phyloP scores from a whole-genome alignment of 2,797 vertebrate genomes.

The Remorina albescens region DNA sequence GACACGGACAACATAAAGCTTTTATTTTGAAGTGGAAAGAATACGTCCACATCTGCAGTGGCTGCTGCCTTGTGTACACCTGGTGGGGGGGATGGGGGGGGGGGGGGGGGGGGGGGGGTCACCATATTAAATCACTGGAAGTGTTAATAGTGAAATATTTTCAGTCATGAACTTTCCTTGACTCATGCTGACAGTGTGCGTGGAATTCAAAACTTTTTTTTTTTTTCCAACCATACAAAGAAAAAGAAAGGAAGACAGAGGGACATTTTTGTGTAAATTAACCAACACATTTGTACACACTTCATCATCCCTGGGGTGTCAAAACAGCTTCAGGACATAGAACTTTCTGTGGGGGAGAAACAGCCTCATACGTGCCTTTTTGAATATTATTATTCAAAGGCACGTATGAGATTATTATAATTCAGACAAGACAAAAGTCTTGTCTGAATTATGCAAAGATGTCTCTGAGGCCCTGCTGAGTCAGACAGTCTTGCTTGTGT shows the following conservation, averaged over 20 bases:
- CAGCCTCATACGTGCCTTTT: background rate
- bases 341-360: background rate
- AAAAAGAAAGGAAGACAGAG: background rate
- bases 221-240: background rate
- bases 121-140: no score
- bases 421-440: background rate
- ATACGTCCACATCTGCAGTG: background rate
- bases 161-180: background rate
- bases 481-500: background rate
- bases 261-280: background rate
- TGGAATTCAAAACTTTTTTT: background rate
- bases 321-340: background rate
- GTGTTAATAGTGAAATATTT: background rate
- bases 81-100: background rate
- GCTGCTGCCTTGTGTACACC: background rate
- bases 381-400: background rate
- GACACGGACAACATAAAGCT: background rate
- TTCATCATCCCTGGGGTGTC: background rate
- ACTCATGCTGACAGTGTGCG: background rate
- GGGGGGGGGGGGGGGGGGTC: no score
- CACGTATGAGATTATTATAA: no score
- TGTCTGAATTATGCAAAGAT: background rate
- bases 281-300: no score
- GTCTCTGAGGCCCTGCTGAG: background rate
- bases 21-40: background rate